Base-by-base conservation (phyloP, 2,797 vertebrate genomes). In the Babyrousa celebensis region DNA sequence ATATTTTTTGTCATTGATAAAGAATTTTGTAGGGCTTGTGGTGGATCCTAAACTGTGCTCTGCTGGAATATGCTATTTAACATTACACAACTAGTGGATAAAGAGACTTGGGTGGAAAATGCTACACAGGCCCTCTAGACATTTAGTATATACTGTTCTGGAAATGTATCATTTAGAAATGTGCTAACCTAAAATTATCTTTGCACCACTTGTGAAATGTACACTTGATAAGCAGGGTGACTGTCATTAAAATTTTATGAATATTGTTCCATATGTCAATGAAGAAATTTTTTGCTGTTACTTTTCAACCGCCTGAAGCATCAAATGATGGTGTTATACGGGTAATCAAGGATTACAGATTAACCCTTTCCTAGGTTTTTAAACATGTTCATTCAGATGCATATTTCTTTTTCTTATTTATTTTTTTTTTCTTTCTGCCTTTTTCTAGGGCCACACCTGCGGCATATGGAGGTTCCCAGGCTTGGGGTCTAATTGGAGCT, bases 161-260 rank as follows among this genome's bases (percentile, higher is more conserved):
- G 52, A 97, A 91, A 89, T 84, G 12, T 56, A n/a, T 84, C 83
- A 70, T 89, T 94, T 88, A 86, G 63, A 94, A 94, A 84, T 52
- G 85, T n/a, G 65, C 60, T 88, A 75, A 79, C 32, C 60, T 78
- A 29, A 95, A 94, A 91, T 96, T 91, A 71, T 74, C 74, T 87
- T 92, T 77, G 65, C 1, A n/a, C 29, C 85, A 11, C 62, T 91
- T 96, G 32, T 80, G 56, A 95, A 96, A 67, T 82, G 72, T 23
- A 85, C 86, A 96, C 40, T 92, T 96, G 65, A 89, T 78, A 91
- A 52, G 54, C 56, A 87, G 43, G 48, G 78, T 95, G 74, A 92
- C 65, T 77, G 14, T 79, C 85, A 23, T 85, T 90, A 91, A 70
- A 83, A 52, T 79, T 70, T 89, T 82, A 71, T 60, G 78, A 85